Base-by-base conservation (phyloP, 1,140 invertebrate species). In the Bombus picipes region DNA sequence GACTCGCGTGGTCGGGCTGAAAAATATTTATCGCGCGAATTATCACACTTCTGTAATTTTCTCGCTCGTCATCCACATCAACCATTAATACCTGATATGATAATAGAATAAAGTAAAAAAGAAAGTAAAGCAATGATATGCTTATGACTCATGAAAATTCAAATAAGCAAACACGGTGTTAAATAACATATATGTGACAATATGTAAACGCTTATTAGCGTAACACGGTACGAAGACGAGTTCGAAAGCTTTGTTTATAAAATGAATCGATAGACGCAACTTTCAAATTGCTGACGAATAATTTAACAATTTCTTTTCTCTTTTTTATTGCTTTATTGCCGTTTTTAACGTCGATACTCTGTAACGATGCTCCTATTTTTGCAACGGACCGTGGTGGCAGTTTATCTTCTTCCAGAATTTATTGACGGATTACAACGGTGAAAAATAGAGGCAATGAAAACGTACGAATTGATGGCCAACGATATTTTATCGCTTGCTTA, bases 381-480 rank as follows among this genome's bases (percentile, higher is more conserved):
- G 73, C 75, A 57, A 83, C 34, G 81, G 0, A 39, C 25, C 43
- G 28, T 9, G 57, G 57, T 34, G n/a, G 47, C 37, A 62, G 66
- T 85, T 73, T 80, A 85, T 85, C 78, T 85, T 85, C 25, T 4
- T 34, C 15, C 32, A 66, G 57, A 57, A 85, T 81, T 85, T 85
- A 85, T 72, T 57, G 83, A 85, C 84, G 79, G 84, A 83, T 77
- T 89, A 87, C 85, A 68, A 73, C 71, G 62, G 66, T 84, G 75
- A 86, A 87, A 87, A 87, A 89, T 83, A 71, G 86, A 37, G 84
- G 85, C 72, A 89, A 89, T 86, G 85, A 87, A 83, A 89, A 89
- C 37, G 72, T 71, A 80, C 85, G 87, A 89, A 86, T 88, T 59
- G 80, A 89, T 62, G 43, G 68, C 8, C 66, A 25, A 10, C 62